A percentile compares a stretch with the other conserved stretches of the same genome.
phyloP scores from a whole-genome alignment of 2,797 vertebrate genomes.

The Oreochromis grahami region DNA sequence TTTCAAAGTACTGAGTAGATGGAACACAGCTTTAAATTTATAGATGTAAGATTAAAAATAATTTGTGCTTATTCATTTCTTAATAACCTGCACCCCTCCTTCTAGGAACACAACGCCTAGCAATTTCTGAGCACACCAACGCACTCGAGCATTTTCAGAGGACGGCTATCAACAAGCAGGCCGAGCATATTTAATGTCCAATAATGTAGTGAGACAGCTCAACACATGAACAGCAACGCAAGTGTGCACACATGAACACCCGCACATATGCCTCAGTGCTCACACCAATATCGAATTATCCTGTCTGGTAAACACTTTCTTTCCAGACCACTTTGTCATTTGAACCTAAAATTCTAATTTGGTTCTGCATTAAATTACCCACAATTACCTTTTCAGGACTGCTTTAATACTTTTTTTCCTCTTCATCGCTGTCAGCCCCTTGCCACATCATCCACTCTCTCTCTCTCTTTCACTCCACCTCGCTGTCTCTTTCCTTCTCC shows the following conservation, averaged over 20 bases:
- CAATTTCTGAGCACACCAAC: neutral
- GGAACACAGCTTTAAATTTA: neutral
- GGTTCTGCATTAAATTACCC: slow-evolving; percentile 37
- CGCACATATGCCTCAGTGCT: neutral
- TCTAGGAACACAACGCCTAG: neutral
- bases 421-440: slow-evolving; percentile 3
- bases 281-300: slow-evolving; percentile 22
- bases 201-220: neutral
- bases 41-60: neutral
- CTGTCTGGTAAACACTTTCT: slow-evolving; percentile 36
- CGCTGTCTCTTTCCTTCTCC: neutral
- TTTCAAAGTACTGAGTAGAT: neutral
- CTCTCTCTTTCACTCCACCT: slow-evolving; percentile 3
- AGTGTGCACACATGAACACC: neutral
- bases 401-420: neutral
- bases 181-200: neutral
- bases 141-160: neutral
- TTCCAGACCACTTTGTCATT: slow-evolving; percentile 26
- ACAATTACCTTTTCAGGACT: slow-evolving; percentile 40
- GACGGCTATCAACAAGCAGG: neutral
- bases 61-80: rapidly evolving
- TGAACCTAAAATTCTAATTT: slow-evolving; percentile 43
- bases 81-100: neutral
- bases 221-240: neutral
- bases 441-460: slow-evolving; percentile 21